Conservation (phyloP, 2,113 vertebrate species). For the Bubo scandiacus region DNA sequence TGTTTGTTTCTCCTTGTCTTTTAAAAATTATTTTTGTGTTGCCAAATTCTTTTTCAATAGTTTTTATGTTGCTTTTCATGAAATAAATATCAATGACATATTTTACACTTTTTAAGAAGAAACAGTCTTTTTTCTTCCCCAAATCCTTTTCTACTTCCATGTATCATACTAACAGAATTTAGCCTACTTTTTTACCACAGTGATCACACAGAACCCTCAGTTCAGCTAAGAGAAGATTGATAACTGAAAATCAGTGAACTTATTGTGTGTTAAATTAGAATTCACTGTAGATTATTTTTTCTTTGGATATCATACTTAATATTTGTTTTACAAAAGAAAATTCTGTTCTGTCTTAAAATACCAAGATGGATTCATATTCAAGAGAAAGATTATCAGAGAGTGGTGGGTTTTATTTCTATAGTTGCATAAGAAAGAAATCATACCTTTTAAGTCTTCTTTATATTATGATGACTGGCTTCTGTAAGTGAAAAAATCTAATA, state of each 20-base stretch:
- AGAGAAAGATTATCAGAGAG: not conserved
- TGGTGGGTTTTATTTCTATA: not conserved
- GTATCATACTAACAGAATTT: not conserved
- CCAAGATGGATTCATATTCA: not conserved
- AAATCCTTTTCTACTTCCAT: not conserved
- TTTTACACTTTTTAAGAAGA: not conserved
- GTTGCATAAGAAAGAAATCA: not conserved
- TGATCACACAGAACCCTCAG: not conserved
- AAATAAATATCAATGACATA: not conserved
- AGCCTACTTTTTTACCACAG: not conserved
- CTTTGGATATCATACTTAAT: not conserved
- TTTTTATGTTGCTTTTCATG: not conserved
- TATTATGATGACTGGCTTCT: not conserved
- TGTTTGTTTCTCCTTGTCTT: not conserved
- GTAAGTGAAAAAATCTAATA: not conserved
- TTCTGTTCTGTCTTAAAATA: not conserved
- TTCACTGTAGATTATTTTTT: not conserved
- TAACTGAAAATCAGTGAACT: not conserved
- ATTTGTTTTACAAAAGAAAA: not conserved
- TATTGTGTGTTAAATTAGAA: not conserved
- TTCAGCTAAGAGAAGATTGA: not conserved
- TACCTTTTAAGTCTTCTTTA: not conserved
- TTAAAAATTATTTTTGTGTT: not conserved
- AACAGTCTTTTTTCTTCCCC: not conserved
- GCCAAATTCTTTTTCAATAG: not conserved